These are phyloP conservation scores for Coracias cyanogaster DNA, from an alignment of 2,797 vertebrate genomes.

Conservation along the genomic window DNA sequence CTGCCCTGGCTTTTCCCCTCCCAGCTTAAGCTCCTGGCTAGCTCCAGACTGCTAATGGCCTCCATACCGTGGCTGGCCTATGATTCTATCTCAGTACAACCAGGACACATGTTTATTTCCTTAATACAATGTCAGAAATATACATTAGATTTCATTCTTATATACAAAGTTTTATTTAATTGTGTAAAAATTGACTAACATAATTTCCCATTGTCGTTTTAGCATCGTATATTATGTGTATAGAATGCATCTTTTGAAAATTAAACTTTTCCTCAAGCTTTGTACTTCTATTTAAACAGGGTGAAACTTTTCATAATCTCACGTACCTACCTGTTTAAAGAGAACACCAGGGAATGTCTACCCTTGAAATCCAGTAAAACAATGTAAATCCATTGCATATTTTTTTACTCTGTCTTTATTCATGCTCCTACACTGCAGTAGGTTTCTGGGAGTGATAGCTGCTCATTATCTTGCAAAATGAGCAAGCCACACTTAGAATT, in stretches of 20 bases:
- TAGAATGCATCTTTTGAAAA: neutral
- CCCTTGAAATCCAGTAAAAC: constrained; percentile 17
- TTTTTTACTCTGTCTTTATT: constrained; percentile 7
- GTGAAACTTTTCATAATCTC: constrained; percentile 13
- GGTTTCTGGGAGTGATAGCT: neutral
- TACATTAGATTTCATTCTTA: neutral
- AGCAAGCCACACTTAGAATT: neutral
- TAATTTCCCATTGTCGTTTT: neutral
- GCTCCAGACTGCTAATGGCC: neutral
- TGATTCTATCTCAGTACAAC: neutral
- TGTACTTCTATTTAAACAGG: neutral
- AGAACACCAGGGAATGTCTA: neutral
- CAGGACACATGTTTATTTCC: neutral
- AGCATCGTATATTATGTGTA: neutral
- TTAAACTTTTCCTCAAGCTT: neutral
- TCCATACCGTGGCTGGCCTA: neutral
- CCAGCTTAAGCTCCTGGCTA: neutral
- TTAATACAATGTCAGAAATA: neutral
- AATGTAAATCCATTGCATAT: neutral
- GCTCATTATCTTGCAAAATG: neutral
- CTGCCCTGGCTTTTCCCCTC: neutral
- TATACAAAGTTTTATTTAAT: neutral
- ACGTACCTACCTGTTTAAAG: constrained; percentile 17
- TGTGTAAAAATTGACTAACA: neutral
- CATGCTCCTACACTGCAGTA: neutral